phyloP scores from a whole-genome alignment of 2,888 invertebrate genomes.

The Oscheius onirici region DNA sequence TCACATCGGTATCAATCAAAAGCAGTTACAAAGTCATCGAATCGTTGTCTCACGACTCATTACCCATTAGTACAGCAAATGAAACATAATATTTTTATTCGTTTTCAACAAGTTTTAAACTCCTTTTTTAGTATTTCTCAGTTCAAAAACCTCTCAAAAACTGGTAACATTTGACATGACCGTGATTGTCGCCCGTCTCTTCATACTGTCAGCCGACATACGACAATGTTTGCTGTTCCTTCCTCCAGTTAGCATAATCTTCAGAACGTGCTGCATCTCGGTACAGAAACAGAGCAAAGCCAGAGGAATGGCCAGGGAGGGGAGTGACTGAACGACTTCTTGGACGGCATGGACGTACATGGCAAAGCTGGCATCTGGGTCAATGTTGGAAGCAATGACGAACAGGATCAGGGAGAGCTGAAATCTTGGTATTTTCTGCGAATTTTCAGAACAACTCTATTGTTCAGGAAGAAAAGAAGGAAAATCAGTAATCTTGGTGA shows the following conservation, averaged over 20 bases:
- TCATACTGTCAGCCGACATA: background rate
- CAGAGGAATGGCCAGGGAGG: slow-evolving; percentile 9
- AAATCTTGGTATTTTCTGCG: no score
- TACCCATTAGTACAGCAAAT: no score
- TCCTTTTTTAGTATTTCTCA: no score
- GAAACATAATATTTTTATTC: no score
- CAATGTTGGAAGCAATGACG: background rate
- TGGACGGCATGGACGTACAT: slow-evolving; percentile 5
- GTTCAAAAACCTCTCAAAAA: background rate
- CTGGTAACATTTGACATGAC: background rate
- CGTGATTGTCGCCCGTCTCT: background rate
- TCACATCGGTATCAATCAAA: no score
- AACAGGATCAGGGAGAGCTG: slow-evolving; percentile 18
- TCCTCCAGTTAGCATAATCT: background rate
- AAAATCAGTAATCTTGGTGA: no score
- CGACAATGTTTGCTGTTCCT: background rate
- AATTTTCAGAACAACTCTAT: no score
- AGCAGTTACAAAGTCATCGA: no score
- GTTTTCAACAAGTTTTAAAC: no score
- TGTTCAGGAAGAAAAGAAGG: no score
- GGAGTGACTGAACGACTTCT: slow-evolving; percentile 13
- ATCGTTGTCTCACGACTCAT: no score
- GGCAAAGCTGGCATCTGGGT: background rate
- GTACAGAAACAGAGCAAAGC: slow-evolving; percentile 3
- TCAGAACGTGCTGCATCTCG: slow-evolving; percentile 1